A percentile compares a stretch with the other conserved stretches of the same genome.
Evolutionary conservation across 2,113 vertebrate species (phyloP).

Genomic region (Stigmatopora nigra): DNA sequence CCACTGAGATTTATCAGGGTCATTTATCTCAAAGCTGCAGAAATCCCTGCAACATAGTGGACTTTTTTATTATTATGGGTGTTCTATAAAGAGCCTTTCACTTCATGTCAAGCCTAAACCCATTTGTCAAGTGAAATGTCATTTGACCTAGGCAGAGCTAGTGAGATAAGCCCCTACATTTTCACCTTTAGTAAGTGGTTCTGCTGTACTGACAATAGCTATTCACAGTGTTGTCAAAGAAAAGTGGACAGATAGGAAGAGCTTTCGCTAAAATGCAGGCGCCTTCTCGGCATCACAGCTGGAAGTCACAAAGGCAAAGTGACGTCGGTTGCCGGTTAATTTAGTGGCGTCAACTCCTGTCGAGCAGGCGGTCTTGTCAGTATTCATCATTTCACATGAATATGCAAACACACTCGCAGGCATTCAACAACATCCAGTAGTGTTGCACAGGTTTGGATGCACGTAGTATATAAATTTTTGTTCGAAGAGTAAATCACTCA

Average conservation of each 20-base stretch:
- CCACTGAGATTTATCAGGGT: background rate
- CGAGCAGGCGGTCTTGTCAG: slow-evolving; percentile 47
- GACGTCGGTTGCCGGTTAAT: slow-evolving; percentile 42
- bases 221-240: slow-evolving; percentile 9
- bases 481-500: background rate
- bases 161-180: background rate
- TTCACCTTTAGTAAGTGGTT: background rate
- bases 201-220: background rate
- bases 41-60: background rate
- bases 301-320: slow-evolving; percentile 29
- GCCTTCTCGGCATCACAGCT: slow-evolving; percentile 31
- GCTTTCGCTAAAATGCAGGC: slow-evolving; percentile 6
- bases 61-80: background rate
- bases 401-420: slow-evolving; percentile 42
- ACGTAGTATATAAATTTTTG: background rate
- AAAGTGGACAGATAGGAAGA: slow-evolving; percentile 14
- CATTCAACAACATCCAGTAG: slow-evolving; percentile 34
- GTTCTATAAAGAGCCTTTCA: background rate
- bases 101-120: background rate
- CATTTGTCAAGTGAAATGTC: background rate
- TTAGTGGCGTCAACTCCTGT: slow-evolving; percentile 45
- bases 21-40: background rate
- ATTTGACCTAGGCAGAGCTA: background rate
- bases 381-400: slow-evolving; percentile 53
- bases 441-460: slow-evolving; percentile 1